These are phyloP conservation scores for Aphidius gifuensis DNA, from an alignment of 1,140 invertebrate genomes.

Conservation along the genomic window DNA sequence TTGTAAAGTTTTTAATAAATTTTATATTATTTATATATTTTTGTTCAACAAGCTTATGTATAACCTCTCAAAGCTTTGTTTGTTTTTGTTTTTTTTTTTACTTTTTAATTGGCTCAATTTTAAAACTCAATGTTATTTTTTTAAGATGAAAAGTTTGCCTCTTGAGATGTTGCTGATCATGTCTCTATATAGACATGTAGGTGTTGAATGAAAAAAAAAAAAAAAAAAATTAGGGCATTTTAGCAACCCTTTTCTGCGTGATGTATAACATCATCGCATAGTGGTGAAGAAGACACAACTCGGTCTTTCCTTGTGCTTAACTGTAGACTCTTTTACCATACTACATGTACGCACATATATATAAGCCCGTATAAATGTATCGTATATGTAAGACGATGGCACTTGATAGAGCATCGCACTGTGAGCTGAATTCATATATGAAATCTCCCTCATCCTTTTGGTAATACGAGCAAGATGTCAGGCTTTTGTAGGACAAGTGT, in stretches of 20 bases:
- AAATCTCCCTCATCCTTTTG: slow-evolving; percentile 1
- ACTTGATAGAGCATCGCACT: slow-evolving; percentile 31
- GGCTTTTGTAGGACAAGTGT: neutral
- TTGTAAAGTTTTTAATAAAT: too few relatives aligned
- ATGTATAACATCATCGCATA: neutral
- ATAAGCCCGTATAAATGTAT: too few relatives aligned
- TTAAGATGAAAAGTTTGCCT: too few relatives aligned
- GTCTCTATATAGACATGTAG: too few relatives aligned
- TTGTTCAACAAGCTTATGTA: too few relatives aligned
- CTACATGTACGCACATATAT: slow-evolving; percentile 7
- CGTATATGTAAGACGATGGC: slow-evolving; percentile 8
- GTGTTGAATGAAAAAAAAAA: too few relatives aligned
- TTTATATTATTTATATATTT: too few relatives aligned
- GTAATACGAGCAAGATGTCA: slow-evolving; percentile 1
- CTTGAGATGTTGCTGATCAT: too few relatives aligned
- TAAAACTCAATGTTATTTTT: too few relatives aligned
- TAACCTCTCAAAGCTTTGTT: too few relatives aligned
- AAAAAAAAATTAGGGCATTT: slow-evolving; percentile 48
- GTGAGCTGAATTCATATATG: slow-evolving; percentile 15
- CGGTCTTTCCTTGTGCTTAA: neutral
- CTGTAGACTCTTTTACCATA: slow-evolving; percentile 9
- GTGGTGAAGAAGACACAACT: neutral
- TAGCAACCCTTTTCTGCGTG: slow-evolving; percentile 41
- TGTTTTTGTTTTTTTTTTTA: too few relatives aligned
- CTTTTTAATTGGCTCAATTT: too few relatives aligned